Evolutionary conservation across 2,797 vertebrate genomes (phyloP), one percentile per base, ranked within the genome.

Genomic region (Hemibagrus guttatus): DNA sequence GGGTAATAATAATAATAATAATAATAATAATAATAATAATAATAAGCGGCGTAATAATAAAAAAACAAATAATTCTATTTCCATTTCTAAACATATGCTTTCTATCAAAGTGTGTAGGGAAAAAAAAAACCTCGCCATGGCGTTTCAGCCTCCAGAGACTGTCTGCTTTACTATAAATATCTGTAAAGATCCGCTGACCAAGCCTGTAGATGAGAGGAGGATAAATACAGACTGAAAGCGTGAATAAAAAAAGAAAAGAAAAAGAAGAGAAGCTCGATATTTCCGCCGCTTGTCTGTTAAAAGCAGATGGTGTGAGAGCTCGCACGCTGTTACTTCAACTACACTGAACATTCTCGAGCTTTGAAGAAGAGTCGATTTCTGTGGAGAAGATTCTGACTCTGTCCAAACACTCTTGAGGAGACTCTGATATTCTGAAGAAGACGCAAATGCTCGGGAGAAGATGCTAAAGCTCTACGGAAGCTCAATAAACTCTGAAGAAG

Each of bases 261-360:
- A 79, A 12, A 79, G 75, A 87, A n/a, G 9, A 9, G 4, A 61
- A 59, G 71, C 63, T 88, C 84, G 42, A 88, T 71, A 83, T 83
- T 83, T 69, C 69, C 71, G 3, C 69, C 66, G 14, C n/a, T 54
- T 46, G 83, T 81, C 46, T 75, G 72, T 76, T 76, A 85, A 64
- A 81, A 84, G 76, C 76, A 54, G 56, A 46, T 28, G 56, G 39
- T 28, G 35, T 58, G 35, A 31, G 58, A 49, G 2, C 28, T 9
- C 52, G 21, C 46, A 49, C 21, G 46, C 13, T 71, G 21, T 86
- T 74, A 66, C 39, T 68, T 42, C 42, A 46, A 76, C 58, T 2
- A 9, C 81, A 19, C n/a, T 68, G 19, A 83, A 83, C 12, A n/a
- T 58, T 46, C 59, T 21, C n/a, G 35, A 42, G 31, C 68, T 74